Conservation (phyloP, 2,797 vertebrate genomes). For the Cyprinella venusta region DNA sequence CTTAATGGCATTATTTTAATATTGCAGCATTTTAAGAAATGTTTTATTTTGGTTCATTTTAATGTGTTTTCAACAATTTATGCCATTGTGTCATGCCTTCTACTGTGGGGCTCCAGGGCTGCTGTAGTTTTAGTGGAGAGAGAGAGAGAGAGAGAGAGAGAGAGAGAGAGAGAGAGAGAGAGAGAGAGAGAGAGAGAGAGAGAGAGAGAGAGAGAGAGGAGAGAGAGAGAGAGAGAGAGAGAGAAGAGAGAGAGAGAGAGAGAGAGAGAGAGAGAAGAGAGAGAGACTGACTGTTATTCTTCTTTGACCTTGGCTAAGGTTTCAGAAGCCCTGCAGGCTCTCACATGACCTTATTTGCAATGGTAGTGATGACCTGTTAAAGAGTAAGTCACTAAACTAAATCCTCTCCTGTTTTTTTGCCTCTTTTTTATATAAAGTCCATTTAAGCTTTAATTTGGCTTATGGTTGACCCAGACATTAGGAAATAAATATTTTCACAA, state of each 20-base stretch:
- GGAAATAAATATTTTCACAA: not conserved
- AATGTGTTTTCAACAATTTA: not conserved
- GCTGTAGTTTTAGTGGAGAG: not conserved
- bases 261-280: slow-evolving; percentile 35
- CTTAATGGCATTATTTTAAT: not conserved
- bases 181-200: slow-evolving; percentile 25
- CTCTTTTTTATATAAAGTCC: not conserved
- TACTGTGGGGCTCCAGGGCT: slow-evolving; percentile 5
- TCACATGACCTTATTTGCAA: slow-evolving; percentile 72
- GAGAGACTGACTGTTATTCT: slow-evolving; percentile 62
- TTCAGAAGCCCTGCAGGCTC: slow-evolving; percentile 70
- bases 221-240: too few species aligned
- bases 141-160: too few species aligned
- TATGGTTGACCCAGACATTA: not conserved
- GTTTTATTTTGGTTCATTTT: not conserved
- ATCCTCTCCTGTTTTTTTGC: slow-evolving; percentile 6
- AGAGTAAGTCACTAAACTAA: slow-evolving; percentile 63
- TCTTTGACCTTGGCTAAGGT: slow-evolving; percentile 78
- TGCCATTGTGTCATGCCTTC: slow-evolving; percentile 1
- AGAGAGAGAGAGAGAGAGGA: slow-evolving; percentile 23
- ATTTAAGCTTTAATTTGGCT: slow-evolving; percentile 6
- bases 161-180: not conserved
- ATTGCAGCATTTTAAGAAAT: not conserved
- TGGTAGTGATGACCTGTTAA: slow-evolving; percentile 66
- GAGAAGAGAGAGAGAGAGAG: not conserved